Conservation (phyloP, 1,140 invertebrate species). For the Heliconius melpomene region DNA sequence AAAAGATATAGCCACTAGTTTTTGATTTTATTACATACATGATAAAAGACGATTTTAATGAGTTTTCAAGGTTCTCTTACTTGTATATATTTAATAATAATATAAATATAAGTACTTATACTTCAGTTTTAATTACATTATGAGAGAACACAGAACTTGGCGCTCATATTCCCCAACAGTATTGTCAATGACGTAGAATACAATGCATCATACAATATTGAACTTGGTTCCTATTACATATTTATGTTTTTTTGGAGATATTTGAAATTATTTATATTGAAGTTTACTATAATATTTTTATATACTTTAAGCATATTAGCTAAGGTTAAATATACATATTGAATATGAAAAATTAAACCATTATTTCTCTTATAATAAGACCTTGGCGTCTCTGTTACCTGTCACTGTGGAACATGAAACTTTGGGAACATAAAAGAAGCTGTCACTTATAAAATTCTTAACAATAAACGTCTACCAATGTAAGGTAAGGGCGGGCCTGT, state of each 20-base stretch:
- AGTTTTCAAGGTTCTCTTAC: neutral
- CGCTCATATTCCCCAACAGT: too few species aligned
- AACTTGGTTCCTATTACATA: too few species aligned
- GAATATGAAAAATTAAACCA: neutral
- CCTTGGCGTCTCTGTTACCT: neutral
- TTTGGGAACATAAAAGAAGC: slow-evolving; percentile 26
- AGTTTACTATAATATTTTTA: too few species aligned
- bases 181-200: too few species aligned
- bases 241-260: too few species aligned
- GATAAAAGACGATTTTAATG: neutral
- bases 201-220: too few species aligned
- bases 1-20: neutral
- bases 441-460: slow-evolving; percentile 36
- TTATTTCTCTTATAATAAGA: neutral
- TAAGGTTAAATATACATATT: neutral
- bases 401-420: neutral
- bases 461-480: slow-evolving; percentile 30
- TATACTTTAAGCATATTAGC: too few species aligned
- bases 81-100: neutral
- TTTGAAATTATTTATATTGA: too few species aligned
- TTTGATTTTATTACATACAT: neutral
- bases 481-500: slow-evolving; percentile 26
- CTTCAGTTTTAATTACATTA: too few species aligned
- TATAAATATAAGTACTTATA: too few species aligned
- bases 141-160: too few species aligned